Evolutionary conservation across 2,797 vertebrate genomes (phyloP).

Genomic region (Trematomus bernacchii): DNA sequence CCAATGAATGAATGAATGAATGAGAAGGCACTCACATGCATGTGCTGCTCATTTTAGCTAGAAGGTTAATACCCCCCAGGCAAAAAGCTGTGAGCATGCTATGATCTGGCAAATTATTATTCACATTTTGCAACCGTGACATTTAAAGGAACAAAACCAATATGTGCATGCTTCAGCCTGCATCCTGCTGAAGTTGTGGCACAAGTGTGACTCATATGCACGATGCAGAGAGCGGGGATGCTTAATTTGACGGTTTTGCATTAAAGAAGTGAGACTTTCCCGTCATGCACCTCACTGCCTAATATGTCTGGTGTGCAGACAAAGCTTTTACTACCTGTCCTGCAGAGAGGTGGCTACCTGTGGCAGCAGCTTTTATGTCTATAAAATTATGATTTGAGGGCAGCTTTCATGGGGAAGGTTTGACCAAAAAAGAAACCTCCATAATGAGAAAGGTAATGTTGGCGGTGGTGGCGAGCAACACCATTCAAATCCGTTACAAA

Average conservation of each 20-base stretch:
- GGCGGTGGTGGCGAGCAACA: constrained; percentile 12
- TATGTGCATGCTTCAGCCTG: not conserved
- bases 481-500: constrained; percentile 33
- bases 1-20: constrained; percentile 39
- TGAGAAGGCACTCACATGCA: constrained; percentile 27
- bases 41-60: constrained; percentile 6
- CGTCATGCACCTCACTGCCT: constrained; percentile 3
- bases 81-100: constrained; percentile 11
- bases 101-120: constrained; percentile 30
- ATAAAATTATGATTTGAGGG: constrained; percentile 17
- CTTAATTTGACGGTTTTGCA: constrained; percentile 11
- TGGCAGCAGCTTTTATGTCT: constrained; percentile 40
- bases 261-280: constrained; percentile 20
- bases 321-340: constrained; percentile 24
- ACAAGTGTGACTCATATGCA: not conserved
- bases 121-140: constrained; percentile 12
- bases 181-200: constrained; percentile 14
- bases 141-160: not conserved
- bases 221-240: constrained; percentile 15
- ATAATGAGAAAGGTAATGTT: constrained; percentile 10
- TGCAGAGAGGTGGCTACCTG: constrained; percentile 54
- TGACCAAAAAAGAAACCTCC: constrained; percentile 5
- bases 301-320: constrained; percentile 29
- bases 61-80: constrained; percentile 37
- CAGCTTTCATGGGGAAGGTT: constrained; percentile 3